phyloP scores from a whole-genome alignment of 1,140 invertebrate genomes.

The Nomia melanderi region DNA sequence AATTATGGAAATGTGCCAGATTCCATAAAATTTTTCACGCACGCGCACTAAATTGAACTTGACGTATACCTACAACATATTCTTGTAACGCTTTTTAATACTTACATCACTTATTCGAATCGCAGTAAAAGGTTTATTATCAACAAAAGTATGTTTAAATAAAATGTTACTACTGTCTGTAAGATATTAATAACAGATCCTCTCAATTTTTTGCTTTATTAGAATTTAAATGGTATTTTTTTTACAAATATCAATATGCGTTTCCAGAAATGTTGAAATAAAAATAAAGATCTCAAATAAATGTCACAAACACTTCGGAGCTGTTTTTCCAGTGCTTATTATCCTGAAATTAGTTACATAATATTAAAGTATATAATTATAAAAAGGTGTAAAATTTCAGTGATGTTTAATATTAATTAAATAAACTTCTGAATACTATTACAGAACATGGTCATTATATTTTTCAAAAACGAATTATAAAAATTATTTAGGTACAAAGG shows the following conservation, averaged over 20 bases:
- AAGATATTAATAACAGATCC: neutral
- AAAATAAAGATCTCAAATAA: neutral
- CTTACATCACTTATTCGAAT: neutral
- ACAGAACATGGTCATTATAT: neutral
- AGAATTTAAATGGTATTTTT: neutral
- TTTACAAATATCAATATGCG: neutral
- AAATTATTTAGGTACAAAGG: neutral
- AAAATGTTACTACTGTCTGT: neutral
- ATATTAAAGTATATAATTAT: neutral
- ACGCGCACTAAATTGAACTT: slow-evolving; percentile 8
- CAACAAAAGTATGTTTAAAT: neutral
- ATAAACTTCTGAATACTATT: neutral
- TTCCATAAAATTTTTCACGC: slow-evolving; percentile 43
- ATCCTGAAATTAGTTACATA: neutral
- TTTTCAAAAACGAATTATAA: neutral
- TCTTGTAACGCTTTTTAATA: neutral
- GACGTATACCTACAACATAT: no score
- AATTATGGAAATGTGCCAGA: slow-evolving; percentile 32
- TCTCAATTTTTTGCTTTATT: neutral
- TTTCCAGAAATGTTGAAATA: neutral
- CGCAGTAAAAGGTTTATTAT: neutral
- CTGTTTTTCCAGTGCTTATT: neutral
- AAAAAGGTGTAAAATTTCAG: no score
- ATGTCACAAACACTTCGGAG: neutral
- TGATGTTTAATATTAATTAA: neutral